phyloP scores from a whole-genome alignment of 1,140 invertebrate species.

The Euura saliciscinereae region DNA sequence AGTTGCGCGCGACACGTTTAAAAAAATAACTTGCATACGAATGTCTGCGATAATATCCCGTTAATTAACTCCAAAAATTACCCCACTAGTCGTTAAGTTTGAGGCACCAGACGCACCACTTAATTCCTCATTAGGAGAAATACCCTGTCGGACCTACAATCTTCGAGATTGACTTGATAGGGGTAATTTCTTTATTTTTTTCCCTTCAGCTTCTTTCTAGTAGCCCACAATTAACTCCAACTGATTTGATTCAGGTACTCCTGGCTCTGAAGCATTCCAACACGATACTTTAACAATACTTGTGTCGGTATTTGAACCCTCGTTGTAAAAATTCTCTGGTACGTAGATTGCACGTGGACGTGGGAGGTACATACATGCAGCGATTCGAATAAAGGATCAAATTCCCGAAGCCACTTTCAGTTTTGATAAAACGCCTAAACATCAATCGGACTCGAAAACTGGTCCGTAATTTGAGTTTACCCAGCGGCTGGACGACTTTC shows the following conservation, averaged over 20 bases:
- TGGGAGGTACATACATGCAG: background rate
- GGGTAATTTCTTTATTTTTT: background rate
- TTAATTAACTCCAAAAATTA: conserved; percentile 8
- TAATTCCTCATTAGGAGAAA: conserved; percentile 29
- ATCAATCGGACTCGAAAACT: conserved; percentile 59
- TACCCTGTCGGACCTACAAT: conserved; percentile 2
- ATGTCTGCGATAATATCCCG: background rate
- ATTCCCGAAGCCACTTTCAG: conserved; percentile 30
- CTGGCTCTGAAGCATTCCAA: too few species aligned
- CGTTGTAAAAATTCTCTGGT: too few species aligned
- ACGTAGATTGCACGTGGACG: too few species aligned
- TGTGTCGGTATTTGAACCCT: too few species aligned
- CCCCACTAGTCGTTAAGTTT: background rate
- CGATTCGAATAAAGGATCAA: conserved; percentile 1
- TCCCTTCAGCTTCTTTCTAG: too few species aligned
- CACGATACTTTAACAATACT: too few species aligned
- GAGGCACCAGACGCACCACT: conserved; percentile 23
- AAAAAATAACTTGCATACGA: background rate
- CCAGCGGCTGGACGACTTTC: conserved; percentile 43
- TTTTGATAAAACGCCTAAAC: conserved; percentile 55
- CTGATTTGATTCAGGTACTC: too few species aligned
- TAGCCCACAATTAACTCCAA: too few species aligned
- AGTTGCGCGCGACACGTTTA: conserved; percentile 17
- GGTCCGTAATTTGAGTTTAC: conserved; percentile 56
- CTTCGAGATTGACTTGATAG: background rate